Conservation (phyloP, 2,888 invertebrate species). For the Cephus pulcher region DNA sequence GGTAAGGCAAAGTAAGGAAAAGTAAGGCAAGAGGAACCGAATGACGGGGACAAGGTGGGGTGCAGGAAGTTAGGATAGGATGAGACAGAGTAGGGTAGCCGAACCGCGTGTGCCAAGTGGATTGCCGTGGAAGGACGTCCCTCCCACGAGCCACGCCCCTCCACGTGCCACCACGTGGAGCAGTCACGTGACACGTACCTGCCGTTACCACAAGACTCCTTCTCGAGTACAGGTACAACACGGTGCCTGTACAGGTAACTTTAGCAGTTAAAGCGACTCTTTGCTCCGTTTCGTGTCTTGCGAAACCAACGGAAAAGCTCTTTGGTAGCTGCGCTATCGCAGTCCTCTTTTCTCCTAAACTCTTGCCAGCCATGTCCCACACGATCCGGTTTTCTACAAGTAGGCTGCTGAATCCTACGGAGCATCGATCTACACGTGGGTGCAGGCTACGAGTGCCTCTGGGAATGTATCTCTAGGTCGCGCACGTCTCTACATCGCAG, state of each 20-base stretch:
- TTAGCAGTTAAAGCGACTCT: slow-evolving; percentile 12
- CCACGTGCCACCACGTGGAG: slow-evolving; percentile 52
- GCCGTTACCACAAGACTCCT: slow-evolving; percentile 29
- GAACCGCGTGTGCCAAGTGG: slow-evolving; percentile 55
- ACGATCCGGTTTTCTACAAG: no score
- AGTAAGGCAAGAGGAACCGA: background rate
- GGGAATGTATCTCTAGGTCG: no score
- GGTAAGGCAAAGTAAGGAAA: slow-evolving; percentile 26
- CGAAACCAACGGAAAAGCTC: background rate
- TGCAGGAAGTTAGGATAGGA: slow-evolving; percentile 1
- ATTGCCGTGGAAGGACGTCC: slow-evolving; percentile 42
- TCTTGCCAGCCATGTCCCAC: no score
- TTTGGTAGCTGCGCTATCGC: background rate
- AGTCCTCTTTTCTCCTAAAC: no score
- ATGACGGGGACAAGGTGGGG: background rate
- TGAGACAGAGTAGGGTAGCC: slow-evolving; percentile 46
- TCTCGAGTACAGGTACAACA: slow-evolving; percentile 8
- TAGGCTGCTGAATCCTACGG: no score
- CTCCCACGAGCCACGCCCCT: slow-evolving; percentile 56
- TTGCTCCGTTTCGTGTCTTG: no score
- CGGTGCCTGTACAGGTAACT: slow-evolving; percentile 27
- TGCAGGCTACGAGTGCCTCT: no score
- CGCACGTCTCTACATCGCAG: no score
- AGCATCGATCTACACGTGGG: no score
- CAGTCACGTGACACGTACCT: slow-evolving; percentile 13